A percentile compares a stretch with the other conserved stretches of the same genome.
Conservation (phyloP, 2,888 invertebrate genomes). For the Tuta absoluta region DNA sequence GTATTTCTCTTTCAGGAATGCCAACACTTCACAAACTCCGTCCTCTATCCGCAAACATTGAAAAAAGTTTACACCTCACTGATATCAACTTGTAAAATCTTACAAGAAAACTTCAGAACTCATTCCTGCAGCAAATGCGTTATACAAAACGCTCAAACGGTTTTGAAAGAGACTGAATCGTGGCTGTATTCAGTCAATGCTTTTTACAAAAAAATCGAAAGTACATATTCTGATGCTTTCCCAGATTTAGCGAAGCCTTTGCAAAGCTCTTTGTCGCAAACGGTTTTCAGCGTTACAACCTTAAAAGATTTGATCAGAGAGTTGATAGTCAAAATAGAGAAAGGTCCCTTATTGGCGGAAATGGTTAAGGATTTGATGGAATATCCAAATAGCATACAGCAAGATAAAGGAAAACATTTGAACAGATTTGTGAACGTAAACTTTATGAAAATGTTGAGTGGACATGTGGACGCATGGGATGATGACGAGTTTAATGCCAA, state of each 20-base stretch:
- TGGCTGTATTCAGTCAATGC: constrained; percentile 80
- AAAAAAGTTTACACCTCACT: constrained; percentile 52
- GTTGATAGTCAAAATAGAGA: constrained; percentile 58
- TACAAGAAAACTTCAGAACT: constrained; percentile 40
- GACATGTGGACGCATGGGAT: constrained; percentile 42
- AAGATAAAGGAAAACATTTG: constrained; percentile 58
- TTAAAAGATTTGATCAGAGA: constrained; percentile 79
- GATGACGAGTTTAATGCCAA: constrained; percentile 51
- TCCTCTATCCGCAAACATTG: constrained; percentile 58
- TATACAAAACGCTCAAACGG: constrained; percentile 50
- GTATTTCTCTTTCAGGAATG: constrained; percentile 64
- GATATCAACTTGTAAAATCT: constrained; percentile 43
- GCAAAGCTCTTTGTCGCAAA: constrained; percentile 84
- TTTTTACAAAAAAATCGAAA: constrained; percentile 80
- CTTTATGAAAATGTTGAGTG: constrained; percentile 61
- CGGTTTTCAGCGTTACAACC: constrained; percentile 83
- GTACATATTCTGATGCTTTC: constrained; percentile 83
- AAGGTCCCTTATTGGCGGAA: constrained; percentile 50
- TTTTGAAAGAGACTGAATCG: constrained; percentile 67
- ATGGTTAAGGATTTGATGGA: constrained; percentile 72
- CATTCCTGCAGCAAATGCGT: constrained; percentile 39
- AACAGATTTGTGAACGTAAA: constrained; percentile 67
- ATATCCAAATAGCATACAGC: constrained; percentile 67
- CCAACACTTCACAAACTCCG: constrained; percentile 70
- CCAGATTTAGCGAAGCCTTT: constrained; percentile 90